Evolutionary conservation across 64 coral and sea anemone genomes (phyloP).

Genomic region (Pocillopora verrucosa): DNA sequence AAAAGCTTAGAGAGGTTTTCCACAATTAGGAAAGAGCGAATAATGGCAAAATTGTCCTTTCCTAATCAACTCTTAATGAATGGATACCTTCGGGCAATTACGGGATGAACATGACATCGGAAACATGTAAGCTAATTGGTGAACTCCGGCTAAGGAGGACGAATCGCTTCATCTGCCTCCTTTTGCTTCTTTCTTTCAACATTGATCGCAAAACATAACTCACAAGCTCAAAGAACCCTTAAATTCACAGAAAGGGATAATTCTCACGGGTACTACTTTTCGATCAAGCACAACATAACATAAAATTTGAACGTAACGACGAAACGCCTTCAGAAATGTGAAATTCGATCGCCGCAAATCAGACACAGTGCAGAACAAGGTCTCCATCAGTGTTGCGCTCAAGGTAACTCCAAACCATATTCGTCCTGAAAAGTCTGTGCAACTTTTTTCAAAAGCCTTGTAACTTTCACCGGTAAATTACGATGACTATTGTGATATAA

Average conservation of each 20-base stretch:
- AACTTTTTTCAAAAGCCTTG: background rate
- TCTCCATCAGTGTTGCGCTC: background rate
- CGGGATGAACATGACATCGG: background rate
- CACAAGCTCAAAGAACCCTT: background rate
- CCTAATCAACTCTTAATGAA: slow-evolving; percentile 14
- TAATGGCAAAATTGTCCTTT: background rate
- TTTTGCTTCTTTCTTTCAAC: background rate
- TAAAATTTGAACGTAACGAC: background rate
- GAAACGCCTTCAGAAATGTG: slow-evolving; percentile 6
- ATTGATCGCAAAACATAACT: background rate
- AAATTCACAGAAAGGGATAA: background rate
- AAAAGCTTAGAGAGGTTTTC: background rate
- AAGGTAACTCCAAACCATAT: no score
- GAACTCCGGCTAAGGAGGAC: background rate
- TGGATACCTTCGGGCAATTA: slow-evolving; percentile 30
- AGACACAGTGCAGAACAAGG: background rate
- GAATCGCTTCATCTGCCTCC: background rate
- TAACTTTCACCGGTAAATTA: background rate
- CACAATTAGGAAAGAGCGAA: background rate
- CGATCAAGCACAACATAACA: background rate
- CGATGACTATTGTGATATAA: background rate
- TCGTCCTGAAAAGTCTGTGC: background rate
- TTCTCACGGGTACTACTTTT: no score
- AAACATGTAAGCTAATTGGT: background rate
- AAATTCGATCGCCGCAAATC: slow-evolving; percentile 23